Evolutionary conservation across 2,888 invertebrate genomes (phyloP).

Genomic region (Microplitis manilae): DNA sequence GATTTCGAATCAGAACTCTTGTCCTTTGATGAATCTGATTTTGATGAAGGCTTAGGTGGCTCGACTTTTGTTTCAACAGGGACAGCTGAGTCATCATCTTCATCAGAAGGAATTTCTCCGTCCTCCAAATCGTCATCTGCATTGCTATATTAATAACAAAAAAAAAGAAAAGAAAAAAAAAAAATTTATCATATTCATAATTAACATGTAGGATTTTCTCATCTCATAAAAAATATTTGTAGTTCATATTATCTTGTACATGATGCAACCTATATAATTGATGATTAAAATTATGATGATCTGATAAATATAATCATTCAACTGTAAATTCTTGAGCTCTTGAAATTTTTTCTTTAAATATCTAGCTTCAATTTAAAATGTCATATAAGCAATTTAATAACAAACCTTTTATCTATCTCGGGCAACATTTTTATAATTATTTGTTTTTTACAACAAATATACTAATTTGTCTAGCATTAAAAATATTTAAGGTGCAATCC

Average conservation of each 20-base stretch:
- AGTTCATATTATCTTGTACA: neutral
- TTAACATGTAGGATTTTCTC: neutral
- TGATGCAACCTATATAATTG: neutral
- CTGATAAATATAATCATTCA: neutral
- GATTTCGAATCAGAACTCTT: constrained; percentile 66
- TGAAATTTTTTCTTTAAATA: neutral
- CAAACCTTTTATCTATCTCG: no score
- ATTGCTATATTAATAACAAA: constrained; percentile 50
- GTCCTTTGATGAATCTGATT: constrained; percentile 66
- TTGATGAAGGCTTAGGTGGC: constrained; percentile 61
- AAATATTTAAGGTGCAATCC: no score
- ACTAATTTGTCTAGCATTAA: no score
- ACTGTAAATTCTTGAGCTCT: neutral
- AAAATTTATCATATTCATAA: constrained; percentile 30
- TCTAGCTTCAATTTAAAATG: neutral
- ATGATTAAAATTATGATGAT: neutral
- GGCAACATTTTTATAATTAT: neutral
- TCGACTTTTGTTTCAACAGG: constrained; percentile 70
- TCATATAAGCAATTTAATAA: no score
- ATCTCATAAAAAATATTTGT: constrained; percentile 11
- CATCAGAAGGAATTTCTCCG: constrained; percentile 86
- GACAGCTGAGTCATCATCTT: constrained; percentile 73
- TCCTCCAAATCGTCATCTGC: constrained; percentile 84
- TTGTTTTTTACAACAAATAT: no score
- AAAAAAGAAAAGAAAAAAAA: constrained; percentile 32